Evolutionary conservation across 2,797 vertebrate genomes (phyloP).

Genomic region (Tenualosa ilisha): DNA sequence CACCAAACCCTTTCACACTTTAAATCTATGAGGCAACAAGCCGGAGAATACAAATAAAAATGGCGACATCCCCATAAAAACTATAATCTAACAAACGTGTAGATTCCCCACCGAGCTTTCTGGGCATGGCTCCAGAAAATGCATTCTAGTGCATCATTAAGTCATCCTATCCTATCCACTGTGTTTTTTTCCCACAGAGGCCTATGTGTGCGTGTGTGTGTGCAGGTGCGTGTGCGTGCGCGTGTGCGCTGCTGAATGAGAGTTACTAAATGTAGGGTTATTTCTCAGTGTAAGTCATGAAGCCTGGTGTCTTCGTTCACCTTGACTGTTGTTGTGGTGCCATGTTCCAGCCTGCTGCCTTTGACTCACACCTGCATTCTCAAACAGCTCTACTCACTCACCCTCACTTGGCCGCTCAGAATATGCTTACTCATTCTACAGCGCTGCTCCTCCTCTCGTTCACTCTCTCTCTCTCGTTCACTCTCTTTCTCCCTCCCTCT

Average conservation of each 20-base stretch:
- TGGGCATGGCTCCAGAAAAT: not conserved
- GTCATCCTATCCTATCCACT: not conserved
- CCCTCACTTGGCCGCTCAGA: not conserved
- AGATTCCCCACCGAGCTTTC: not conserved
- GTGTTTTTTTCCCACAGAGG: not conserved
- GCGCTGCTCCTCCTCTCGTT: not conserved
- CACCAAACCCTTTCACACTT: not conserved
- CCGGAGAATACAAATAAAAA: not conserved
- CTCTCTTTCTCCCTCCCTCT: not conserved
- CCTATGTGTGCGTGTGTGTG: not conserved
- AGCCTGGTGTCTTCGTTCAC: not conserved
- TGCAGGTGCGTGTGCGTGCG: not conserved
- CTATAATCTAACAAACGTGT: not conserved
- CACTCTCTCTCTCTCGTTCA: not conserved
- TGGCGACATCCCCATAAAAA: not conserved
- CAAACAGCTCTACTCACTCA: not conserved
- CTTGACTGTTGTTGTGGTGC: not conserved
- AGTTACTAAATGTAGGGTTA: not conserved
- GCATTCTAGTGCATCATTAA: not conserved
- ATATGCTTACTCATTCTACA: conserved; percentile 12
- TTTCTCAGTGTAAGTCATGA: not conserved
- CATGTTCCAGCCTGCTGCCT: not conserved
- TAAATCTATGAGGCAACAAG: not conserved
- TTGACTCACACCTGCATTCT: not conserved
- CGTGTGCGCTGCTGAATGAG: not conserved